A percentile compares a stretch with the other conserved stretches of the same genome.
These are phyloP conservation scores for Amphipoea lucens DNA, from an alignment of 2,888 invertebrate genomes.

Conservation along the genomic window DNA sequence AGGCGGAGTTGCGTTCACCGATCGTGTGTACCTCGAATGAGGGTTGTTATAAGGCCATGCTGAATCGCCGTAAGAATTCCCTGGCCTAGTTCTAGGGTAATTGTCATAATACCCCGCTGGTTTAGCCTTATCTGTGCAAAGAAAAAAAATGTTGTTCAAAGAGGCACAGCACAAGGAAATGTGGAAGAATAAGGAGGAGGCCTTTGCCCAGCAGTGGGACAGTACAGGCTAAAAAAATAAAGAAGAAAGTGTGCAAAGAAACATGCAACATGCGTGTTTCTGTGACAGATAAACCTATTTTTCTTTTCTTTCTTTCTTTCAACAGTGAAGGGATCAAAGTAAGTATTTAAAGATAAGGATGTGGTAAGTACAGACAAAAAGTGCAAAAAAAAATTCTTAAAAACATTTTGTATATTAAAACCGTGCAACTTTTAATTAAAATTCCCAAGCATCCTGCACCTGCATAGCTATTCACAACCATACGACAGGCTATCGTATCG, in stretches of 20 bases:
- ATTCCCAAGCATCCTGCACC: constrained; percentile 37
- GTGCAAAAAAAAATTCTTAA: neutral
- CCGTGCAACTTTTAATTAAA: constrained; percentile 53
- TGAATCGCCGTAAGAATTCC: constrained; percentile 24
- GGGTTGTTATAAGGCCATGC: constrained; percentile 48
- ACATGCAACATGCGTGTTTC: neutral
- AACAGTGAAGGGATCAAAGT: neutral
- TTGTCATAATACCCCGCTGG: constrained; percentile 42
- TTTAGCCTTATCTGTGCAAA: constrained; percentile 56
- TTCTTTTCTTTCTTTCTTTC: too few species aligned
- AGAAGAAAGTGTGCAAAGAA: neutral
- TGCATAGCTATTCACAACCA: too few species aligned
- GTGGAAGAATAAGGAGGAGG: too few species aligned
- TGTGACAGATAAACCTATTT: too few species aligned
- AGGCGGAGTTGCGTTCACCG: constrained; percentile 16
- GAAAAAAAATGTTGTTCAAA: constrained; percentile 33
- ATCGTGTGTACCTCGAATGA: constrained; percentile 39
- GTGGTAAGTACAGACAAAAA: neutral
- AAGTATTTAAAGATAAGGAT: neutral
- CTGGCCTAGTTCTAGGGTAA: constrained; percentile 20
- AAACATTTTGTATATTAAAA: constrained; percentile 6
- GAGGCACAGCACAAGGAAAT: neutral
- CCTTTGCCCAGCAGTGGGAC: too few species aligned
- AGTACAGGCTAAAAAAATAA: too few species aligned
- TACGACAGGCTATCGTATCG: too few species aligned